Evolutionary conservation across 2,888 invertebrate genomes (phyloP).

Genomic region (Anthoptus insignis): DNA sequence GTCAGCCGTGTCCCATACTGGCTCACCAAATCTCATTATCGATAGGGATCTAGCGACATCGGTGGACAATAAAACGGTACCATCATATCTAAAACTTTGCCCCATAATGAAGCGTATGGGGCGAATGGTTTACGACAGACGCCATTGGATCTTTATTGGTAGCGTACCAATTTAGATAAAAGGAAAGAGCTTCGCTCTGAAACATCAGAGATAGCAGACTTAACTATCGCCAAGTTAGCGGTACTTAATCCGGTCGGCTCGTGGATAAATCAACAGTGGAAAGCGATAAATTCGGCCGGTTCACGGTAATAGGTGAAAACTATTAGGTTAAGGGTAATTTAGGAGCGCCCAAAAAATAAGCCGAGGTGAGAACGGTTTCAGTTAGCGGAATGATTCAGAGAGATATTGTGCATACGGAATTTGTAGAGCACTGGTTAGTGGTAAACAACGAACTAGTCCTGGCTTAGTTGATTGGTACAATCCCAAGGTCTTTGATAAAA

Average conservation of each 20-base stretch:
- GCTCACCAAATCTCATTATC: constrained; percentile 78
- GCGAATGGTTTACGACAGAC: constrained; percentile 85
- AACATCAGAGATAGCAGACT: constrained; percentile 85
- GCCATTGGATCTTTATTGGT: constrained; percentile 86
- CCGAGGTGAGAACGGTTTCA: constrained; percentile 50
- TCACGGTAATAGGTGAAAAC: constrained; percentile 86
- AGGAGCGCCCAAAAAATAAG: constrained; percentile 72
- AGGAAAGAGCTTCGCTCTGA: constrained; percentile 85
- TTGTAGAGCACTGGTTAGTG: neutral
- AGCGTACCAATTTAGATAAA: constrained; percentile 87
- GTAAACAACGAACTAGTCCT: constrained; percentile 12
- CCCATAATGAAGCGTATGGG: constrained; percentile 87
- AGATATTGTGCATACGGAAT: constrained; percentile 53
- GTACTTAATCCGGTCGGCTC: constrained; percentile 83
- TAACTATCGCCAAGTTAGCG: constrained; percentile 87
- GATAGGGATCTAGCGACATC: constrained; percentile 85
- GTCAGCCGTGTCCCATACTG: constrained; percentile 58
- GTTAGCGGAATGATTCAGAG: constrained; percentile 47
- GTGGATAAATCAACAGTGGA: constrained; percentile 84
- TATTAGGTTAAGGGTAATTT: constrained; percentile 81
- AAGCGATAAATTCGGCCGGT: constrained; percentile 81
- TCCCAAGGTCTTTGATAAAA: neutral
- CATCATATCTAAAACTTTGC: constrained; percentile 86
- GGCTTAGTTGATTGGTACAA: too few relatives aligned
- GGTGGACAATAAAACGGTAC: constrained; percentile 86